Evolutionary conservation across 2,797 vertebrate genomes (phyloP).

Genomic region (Rhincodon typus): DNA sequence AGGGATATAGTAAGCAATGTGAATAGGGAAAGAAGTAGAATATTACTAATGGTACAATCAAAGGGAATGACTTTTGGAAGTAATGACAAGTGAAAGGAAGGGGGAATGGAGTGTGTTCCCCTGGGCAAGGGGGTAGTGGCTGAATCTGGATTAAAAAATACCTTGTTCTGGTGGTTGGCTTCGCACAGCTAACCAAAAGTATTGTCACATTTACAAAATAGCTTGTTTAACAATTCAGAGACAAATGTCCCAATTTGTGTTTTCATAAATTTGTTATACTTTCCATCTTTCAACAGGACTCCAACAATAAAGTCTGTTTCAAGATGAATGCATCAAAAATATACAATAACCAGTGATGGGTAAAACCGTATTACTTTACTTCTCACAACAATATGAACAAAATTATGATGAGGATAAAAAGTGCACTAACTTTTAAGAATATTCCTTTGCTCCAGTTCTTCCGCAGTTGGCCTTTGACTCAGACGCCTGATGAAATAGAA

Average conservation of each 20-base stretch:
- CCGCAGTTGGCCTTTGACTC: conserved; percentile 90
- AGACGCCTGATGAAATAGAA: conserved; percentile 65
- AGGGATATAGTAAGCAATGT: not conserved
- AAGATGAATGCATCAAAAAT: not conserved
- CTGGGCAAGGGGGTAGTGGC: not conserved
- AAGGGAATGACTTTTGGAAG: not conserved
- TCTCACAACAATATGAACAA: not conserved
- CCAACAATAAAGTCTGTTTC: not conserved
- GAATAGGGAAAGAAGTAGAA: not conserved
- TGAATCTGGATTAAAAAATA: not conserved
- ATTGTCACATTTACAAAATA: not conserved
- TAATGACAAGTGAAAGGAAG: not conserved
- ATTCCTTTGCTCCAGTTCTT: conserved; percentile 95
- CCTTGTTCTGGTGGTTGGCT: not conserved
- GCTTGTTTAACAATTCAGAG: not conserved
- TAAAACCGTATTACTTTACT: not conserved
- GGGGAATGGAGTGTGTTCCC: not conserved
- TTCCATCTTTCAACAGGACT: not conserved
- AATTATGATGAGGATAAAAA: not conserved
- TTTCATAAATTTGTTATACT: not conserved
- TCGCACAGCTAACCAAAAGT: not conserved
- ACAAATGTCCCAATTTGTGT: not conserved
- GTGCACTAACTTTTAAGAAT: conserved; percentile 87
- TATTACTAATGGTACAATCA: not conserved
- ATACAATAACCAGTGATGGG: not conserved